Percentiles rank a stretch among this genome's conserved stretches.
Evolutionary conservation across 2,888 invertebrate species (phyloP).

Genomic region (Troglohyphantes excavatus): DNA sequence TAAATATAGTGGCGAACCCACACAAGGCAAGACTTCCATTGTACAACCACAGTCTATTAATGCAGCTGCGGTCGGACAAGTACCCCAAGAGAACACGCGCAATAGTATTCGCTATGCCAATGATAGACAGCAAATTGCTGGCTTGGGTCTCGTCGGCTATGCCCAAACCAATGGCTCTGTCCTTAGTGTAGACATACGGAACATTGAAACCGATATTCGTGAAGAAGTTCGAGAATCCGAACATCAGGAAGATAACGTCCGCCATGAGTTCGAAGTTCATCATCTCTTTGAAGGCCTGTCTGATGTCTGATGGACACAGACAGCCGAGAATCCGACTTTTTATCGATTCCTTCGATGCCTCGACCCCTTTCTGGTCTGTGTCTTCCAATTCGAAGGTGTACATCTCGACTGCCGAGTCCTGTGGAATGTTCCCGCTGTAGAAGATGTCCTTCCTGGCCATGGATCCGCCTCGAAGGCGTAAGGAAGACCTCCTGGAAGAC

Average conservation of each 20-base stretch:
- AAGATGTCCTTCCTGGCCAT: slow-evolving; percentile 94
- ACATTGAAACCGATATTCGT: slow-evolving; percentile 97
- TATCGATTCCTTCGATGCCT: not conserved
- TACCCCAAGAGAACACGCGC: slow-evolving; percentile 92
- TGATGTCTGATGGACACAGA: slow-evolving; percentile 88
- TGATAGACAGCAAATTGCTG: slow-evolving; percentile 89
- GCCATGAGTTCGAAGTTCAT: slow-evolving; percentile 91
- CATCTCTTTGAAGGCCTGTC: slow-evolving; percentile 87
- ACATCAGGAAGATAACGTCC: slow-evolving; percentile 93
- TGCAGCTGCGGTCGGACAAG: slow-evolving; percentile 93
- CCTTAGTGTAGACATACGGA: slow-evolving; percentile 93
- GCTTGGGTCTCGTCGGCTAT: slow-evolving; percentile 85
- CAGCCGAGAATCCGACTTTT: slow-evolving; percentile 81
- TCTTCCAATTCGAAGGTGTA: slow-evolving; percentile 45
- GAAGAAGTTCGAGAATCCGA: slow-evolving; percentile 95
- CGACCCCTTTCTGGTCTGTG: not conserved
- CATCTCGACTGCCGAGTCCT: slow-evolving; percentile 82
- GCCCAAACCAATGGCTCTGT: slow-evolving; percentile 87
- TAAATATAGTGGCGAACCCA: slow-evolving; percentile 91
- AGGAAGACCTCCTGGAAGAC: slow-evolving; percentile 56
- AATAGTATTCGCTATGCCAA: slow-evolving; percentile 94
- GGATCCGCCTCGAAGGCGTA: slow-evolving; percentile 85
- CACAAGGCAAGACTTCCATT: slow-evolving; percentile 93
- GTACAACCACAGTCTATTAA: slow-evolving; percentile 95
- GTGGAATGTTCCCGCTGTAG: slow-evolving; percentile 88